These are phyloP conservation scores for Eulacestoma nigropectus DNA, from an alignment of 2,113 vertebrate genomes.

Conservation along the genomic window DNA sequence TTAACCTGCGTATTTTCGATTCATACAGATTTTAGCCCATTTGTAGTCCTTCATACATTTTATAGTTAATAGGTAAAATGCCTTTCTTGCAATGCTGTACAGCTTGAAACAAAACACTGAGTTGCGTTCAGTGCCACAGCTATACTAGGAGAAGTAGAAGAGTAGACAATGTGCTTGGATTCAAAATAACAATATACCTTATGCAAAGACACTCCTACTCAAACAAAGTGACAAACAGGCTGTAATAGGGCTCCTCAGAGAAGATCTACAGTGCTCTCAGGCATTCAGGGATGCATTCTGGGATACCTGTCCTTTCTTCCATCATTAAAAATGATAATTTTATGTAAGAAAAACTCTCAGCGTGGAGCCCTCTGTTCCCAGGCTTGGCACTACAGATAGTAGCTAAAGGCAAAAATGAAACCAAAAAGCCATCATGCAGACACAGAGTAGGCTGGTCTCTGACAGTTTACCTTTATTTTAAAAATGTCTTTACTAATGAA, in stretches of 20 bases:
- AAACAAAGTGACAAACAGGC: not conserved
- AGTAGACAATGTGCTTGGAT: not conserved
- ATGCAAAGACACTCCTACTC: not conserved
- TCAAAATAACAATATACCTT: not conserved
- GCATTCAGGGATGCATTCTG: not conserved
- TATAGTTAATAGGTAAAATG: not conserved
- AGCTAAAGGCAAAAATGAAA: not conserved
- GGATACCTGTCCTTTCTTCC: rapidly evolving
- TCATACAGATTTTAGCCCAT: not conserved
- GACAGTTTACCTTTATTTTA: not conserved
- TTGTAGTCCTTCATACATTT: not conserved
- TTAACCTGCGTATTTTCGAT: not conserved
- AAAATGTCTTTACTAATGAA: not conserved
- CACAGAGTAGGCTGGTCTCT: not conserved
- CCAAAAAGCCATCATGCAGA: not conserved
- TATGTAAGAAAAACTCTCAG: not conserved
- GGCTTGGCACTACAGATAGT: not conserved
- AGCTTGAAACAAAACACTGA: not conserved
- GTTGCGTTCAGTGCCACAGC: not conserved
- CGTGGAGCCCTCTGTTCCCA: not conserved
- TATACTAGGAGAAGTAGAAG: not conserved
- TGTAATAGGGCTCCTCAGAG: not conserved
- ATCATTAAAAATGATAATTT: not conserved
- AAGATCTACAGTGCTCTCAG: not conserved
- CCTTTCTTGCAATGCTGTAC: not conserved